Evolutionary conservation across 23 tunicate species (phyloP).

Genomic region (Oikopleura vanhoeffeni): DNA sequence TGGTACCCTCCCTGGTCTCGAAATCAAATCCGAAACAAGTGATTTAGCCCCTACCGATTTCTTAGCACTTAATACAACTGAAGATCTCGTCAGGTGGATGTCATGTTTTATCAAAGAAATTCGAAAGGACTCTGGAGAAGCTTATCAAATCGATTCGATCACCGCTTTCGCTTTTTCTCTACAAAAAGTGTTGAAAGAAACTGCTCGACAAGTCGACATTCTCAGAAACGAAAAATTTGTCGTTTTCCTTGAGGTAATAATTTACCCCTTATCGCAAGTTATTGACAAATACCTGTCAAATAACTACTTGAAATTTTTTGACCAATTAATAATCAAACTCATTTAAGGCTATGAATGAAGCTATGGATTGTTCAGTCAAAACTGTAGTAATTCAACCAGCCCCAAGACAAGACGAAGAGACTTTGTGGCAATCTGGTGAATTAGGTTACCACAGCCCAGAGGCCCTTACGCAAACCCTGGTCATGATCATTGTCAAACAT

Average conservation of each 20-base stretch:
- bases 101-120: background rate
- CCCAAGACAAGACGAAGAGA: background rate
- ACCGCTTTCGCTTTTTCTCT: constrained; percentile 9
- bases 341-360: constrained; percentile 9
- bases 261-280: no score
- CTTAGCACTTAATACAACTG: background rate
- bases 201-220: constrained; percentile 10
- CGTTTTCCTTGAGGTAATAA: constrained; percentile 15
- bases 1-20: background rate
- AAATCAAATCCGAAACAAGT: background rate
- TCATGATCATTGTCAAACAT: constrained; percentile 11
- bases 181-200: constrained; percentile 5
- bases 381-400: constrained; percentile 3
- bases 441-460: background rate
- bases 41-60: background rate
- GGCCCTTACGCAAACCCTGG: constrained; percentile 11
- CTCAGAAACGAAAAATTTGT: constrained; percentile 11
- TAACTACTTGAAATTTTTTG: no score
- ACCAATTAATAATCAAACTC: no score
- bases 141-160: constrained; percentile 7
- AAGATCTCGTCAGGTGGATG: constrained; percentile 11
- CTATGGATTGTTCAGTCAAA: background rate
- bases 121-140: constrained; percentile 14
- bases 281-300: no score
- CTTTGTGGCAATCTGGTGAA: constrained; percentile 13